Conservation (phyloP, 1,140 invertebrate genomes). For the Drosophila fuyamai region DNA sequence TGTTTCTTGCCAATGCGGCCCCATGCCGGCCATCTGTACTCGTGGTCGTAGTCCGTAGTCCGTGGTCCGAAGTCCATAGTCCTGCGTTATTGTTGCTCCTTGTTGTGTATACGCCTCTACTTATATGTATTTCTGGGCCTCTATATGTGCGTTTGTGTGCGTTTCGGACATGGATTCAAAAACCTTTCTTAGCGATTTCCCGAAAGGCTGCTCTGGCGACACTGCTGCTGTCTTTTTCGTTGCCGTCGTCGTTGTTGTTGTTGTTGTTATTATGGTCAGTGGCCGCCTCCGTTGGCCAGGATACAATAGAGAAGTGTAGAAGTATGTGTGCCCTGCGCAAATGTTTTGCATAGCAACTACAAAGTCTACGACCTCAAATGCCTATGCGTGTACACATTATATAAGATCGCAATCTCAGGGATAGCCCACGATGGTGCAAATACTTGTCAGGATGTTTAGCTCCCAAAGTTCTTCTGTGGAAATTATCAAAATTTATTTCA, state of each 20-base stretch:
- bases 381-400: slow-evolving; percentile 40
- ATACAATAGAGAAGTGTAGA: slow-evolving; percentile 18
- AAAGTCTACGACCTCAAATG: slow-evolving; percentile 48
- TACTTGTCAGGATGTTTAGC: slow-evolving; percentile 1
- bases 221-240: slow-evolving; percentile 58
- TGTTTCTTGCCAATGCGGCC: slow-evolving; percentile 46
- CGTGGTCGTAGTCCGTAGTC: slow-evolving; percentile 14
- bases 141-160: slow-evolving; percentile 19
- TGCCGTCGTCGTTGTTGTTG: slow-evolving; percentile 21
- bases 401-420: slow-evolving; percentile 41
- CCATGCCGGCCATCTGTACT: slow-evolving; percentile 47
- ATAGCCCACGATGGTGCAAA: slow-evolving; percentile 23
- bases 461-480: too few relatives aligned
- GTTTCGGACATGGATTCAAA: slow-evolving; percentile 59
- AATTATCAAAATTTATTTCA: not conserved
- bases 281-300: slow-evolving; percentile 32
- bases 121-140: slow-evolving; percentile 12
- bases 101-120: slow-evolving; percentile 40
- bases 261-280: slow-evolving; percentile 39
- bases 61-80: slow-evolving; percentile 18
- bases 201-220: slow-evolving; percentile 39
- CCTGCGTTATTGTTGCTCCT: slow-evolving; percentile 52
- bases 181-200: slow-evolving; percentile 70
- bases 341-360: slow-evolving; percentile 47
- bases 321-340: slow-evolving; percentile 33